These are phyloP conservation scores for Bubalus kerabau DNA, from an alignment of 2,113 vertebrate genomes.

Conservation along the genomic window DNA sequence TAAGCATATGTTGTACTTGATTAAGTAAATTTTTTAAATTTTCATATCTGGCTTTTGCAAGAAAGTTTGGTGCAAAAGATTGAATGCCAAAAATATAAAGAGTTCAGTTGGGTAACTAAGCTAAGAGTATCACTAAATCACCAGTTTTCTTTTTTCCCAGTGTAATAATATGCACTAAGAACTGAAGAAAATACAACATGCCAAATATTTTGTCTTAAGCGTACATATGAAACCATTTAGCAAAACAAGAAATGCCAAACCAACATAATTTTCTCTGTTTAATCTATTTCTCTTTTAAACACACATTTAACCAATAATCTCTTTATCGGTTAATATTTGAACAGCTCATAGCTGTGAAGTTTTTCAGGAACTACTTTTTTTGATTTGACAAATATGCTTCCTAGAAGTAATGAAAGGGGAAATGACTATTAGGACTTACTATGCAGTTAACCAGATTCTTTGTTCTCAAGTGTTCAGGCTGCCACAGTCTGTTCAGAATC, in stretches of 20 bases:
- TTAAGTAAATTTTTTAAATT: not conserved
- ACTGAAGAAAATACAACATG: slow-evolving; percentile 4
- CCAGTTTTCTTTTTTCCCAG: not conserved
- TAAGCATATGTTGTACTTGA: not conserved
- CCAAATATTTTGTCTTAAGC: not conserved
- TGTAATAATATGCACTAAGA: not conserved
- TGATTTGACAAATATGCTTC: not conserved
- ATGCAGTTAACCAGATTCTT: not conserved
- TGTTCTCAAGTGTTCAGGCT: not conserved
- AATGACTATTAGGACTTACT: not conserved
- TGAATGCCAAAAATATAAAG: not conserved
- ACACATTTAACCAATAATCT: not conserved
- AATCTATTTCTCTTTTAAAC: not conserved
- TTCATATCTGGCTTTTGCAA: slow-evolving; percentile 1
- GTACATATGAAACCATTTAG: not conserved
- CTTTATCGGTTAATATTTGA: not conserved
- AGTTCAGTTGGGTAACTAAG: not conserved
- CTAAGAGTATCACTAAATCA: not conserved
- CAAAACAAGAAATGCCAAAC: not conserved
- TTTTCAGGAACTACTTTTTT: slow-evolving; percentile 13
- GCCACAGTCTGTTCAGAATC: not conserved
- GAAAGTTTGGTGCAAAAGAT: not conserved
- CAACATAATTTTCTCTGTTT: not conserved
- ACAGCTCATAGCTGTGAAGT: not conserved
- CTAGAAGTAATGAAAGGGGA: not conserved